These are phyloP conservation scores for Mechanitis messenoides DNA, from an alignment of 2,888 invertebrate species.

Conservation along the genomic window DNA sequence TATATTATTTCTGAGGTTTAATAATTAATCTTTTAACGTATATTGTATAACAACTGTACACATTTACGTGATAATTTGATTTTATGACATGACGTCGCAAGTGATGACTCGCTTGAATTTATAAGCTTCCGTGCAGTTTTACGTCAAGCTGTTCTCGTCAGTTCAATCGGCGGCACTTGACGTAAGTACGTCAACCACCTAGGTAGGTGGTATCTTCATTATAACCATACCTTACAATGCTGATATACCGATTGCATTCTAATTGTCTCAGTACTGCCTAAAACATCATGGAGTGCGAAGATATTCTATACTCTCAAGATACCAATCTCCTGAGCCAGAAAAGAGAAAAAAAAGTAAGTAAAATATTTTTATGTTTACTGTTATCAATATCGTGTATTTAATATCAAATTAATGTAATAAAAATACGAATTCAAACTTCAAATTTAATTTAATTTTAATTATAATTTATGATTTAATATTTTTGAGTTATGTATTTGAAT, in stretches of 20 bases:
- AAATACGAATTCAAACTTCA: no score
- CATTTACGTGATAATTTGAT: no score
- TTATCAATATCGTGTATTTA: no score
- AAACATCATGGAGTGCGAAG: constrained; percentile 23
- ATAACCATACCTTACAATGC: constrained; percentile 6
- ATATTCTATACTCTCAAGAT: constrained; percentile 17
- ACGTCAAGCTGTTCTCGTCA: constrained; percentile 18
- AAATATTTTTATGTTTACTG: not conserved
- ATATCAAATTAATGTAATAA: no score
- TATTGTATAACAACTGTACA: no score
- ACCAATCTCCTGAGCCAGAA: constrained; percentile 12
- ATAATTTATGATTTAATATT: no score
- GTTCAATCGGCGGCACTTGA: constrained; percentile 9
- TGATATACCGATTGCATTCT: constrained; percentile 26
- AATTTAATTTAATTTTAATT: no score
- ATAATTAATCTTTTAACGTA: no score
- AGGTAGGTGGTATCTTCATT: constrained; percentile 1
- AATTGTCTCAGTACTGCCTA: constrained; percentile 19
- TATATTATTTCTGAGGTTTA: no score
- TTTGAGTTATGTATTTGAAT: no score
- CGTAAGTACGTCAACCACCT: not conserved
- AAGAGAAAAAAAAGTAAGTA: constrained; percentile 2
- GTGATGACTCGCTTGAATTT: no score
- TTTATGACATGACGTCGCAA: no score
- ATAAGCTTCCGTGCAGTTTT: constrained; percentile 15